Base-by-base conservation (phyloP, 2,797 vertebrate genomes). In the Philypnodon macrostomus region DNA sequence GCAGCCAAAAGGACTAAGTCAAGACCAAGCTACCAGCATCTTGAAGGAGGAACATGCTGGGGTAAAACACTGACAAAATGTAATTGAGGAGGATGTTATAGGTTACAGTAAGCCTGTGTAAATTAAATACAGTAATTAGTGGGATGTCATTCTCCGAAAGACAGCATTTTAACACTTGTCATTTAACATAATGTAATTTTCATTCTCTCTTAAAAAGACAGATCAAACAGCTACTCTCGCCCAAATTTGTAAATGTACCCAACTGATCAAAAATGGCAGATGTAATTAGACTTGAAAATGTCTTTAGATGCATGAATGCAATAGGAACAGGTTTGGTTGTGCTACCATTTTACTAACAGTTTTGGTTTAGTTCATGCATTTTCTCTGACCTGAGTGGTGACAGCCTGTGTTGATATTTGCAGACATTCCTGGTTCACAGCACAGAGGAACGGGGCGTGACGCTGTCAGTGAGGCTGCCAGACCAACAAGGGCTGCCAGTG, bases 1-100 rank as follows among this genome's bases (percentile, higher is more conserved):
- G 96, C 87, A 92, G 46, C 93, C 92, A 51, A 81, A 91, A 86
- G 93, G 82, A 74, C 52, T 75, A 70, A 58, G 51, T 77, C 61
- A 36, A 10, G 77, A 88, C 0, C 85, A 83, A 55, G 88, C 69
- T 10, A 46, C 39, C 2, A 63, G 38, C 0, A 89, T 94, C 47
- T 80, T 98, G 67, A 78, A 80, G 60, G 86, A 65, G 42, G 90
- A 96, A 70, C 17, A 52, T 0, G 67, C 88, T 0, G 94, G 96
- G 92, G 96, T 98, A 79, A 90, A 92, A 85, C 1, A 85, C 1
- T 21, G 24, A 36, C 13, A 18, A 16, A 36, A 36, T 32, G 11
- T 13, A 5, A 13, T 12, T 13, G 31, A 32, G 12, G 31, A 32
- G 10, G 31, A 32, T 12, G 10, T 5, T 12, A 32, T 13, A 14